phyloP scores from a whole-genome alignment of 2,888 invertebrate genomes.

The Macrophya alboannulata region DNA sequence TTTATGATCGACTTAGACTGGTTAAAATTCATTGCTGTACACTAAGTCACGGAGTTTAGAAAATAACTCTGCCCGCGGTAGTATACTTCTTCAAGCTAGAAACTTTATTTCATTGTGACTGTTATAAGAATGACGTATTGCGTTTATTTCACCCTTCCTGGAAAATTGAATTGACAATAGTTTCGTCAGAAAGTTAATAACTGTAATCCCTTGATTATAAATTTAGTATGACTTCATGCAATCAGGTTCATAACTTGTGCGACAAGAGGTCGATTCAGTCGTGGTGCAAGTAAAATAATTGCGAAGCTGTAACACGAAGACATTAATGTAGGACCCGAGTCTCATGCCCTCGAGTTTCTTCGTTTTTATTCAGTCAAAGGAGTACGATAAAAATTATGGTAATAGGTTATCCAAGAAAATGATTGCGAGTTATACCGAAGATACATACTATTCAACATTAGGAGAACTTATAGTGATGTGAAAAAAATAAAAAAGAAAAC shows the following conservation, averaged over 20 bases:
- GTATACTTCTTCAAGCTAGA: background rate
- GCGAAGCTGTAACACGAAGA: slow-evolving; percentile 5
- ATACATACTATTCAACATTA: slow-evolving; percentile 21
- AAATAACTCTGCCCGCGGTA: background rate
- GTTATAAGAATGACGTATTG: background rate
- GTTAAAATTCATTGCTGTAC: slow-evolving; percentile 35
- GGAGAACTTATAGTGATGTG: slow-evolving; percentile 26
- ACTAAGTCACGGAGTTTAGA: background rate
- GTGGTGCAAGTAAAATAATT: slow-evolving; percentile 21
- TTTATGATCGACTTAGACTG: slow-evolving; percentile 37
- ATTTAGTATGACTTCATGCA: slow-evolving; percentile 1
- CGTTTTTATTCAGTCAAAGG: slow-evolving; percentile 1
- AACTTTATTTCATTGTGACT: background rate
- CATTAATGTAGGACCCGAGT: slow-evolving; percentile 12
- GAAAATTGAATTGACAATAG: slow-evolving; percentile 2
- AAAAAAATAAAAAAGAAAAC: background rate
- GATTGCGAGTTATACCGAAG: slow-evolving; percentile 5
- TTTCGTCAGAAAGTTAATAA: slow-evolving; percentile 7
- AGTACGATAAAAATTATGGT: background rate
- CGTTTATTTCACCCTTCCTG: background rate
- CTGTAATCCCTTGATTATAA: background rate
- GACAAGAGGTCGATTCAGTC: slow-evolving; percentile 36
- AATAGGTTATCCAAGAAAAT: slow-evolving; percentile 14
- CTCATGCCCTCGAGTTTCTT: background rate
- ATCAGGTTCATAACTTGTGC: slow-evolving; percentile 14